Percentiles rank a stretch among this genome's conserved stretches.
phyloP scores from a whole-genome alignment of 1,140 invertebrate genomes.

The Melanaphis sacchari region DNA sequence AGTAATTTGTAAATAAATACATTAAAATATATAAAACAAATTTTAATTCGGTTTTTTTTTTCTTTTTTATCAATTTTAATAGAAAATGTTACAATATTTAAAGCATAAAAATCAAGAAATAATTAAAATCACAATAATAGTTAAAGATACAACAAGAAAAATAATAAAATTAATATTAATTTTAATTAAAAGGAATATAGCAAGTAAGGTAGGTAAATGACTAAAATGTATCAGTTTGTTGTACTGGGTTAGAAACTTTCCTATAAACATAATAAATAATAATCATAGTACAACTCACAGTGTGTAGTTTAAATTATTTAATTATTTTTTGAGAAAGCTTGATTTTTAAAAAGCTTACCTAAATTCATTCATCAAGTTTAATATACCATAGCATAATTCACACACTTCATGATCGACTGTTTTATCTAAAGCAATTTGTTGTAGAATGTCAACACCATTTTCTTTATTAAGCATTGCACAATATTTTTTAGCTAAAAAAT shows the following conservation, averaged over 20 bases:
- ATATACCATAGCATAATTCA: conserved; percentile 40
- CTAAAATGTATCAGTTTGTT: conserved; percentile 38
- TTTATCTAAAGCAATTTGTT: conserved; percentile 63
- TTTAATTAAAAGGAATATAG: conserved; percentile 23
- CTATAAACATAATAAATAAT: conserved; percentile 53
- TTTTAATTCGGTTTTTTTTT: neutral
- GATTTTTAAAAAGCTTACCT: conserved; percentile 21
- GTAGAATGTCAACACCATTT: conserved; percentile 69
- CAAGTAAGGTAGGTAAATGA: neutral
- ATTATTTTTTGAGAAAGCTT: neutral
- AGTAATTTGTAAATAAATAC: neutral
- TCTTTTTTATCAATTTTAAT: conserved; percentile 12
- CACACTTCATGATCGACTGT: conserved; percentile 63
- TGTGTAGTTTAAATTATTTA: neutral
- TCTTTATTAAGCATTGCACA: conserved; percentile 76
- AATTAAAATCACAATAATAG: conserved; percentile 24
- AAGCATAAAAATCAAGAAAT: conserved; percentile 18
- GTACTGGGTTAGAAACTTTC: conserved; percentile 37
- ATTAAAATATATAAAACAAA: neutral
- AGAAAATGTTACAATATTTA: conserved; percentile 28
- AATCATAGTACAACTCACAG: neutral
- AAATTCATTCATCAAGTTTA: conserved; percentile 48
- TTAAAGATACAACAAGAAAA: conserved; percentile 22
- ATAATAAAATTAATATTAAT: neutral
- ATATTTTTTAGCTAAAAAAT: conserved; percentile 71